Base-by-base conservation (phyloP, 2,797 vertebrate species). In the Poecilia picta region DNA sequence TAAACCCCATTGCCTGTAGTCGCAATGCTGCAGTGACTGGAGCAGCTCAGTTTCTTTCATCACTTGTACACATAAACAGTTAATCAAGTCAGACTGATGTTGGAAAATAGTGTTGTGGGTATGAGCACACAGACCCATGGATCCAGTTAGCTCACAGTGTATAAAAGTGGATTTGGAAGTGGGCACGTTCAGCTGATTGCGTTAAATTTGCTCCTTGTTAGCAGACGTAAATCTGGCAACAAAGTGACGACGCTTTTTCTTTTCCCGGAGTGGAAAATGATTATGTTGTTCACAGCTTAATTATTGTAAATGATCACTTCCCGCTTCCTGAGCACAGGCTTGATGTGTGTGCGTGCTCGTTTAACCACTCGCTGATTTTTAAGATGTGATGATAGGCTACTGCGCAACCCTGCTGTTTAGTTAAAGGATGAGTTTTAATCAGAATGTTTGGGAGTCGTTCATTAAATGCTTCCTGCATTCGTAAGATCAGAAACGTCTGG, bases 11-110 rank as follows among this genome's bases (percentile, higher is more conserved):
- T 36, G 75, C 87, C 76, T 88, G 84, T 88, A 85, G 90, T 85
- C 79, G 76, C 87, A 68, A 31, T 72, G 75, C 66, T 11, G 85
- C 80, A 83, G 83, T 78, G 92, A 92, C 88, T 86, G 91, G 89
- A 86, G 80, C 83, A 82, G 87, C 89, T 90, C 70, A 88, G 89
- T 82, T 92, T 88, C 89, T 93, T 94, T 94, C 91, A 93, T 92
- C 89, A 82, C 82, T 74, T 83, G 72, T 62, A 79, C 78, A 82
- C 81, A 81, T 85, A 11, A 11, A 73, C 82, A 84, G 73, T 84
- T 90, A 94, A 91, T 93, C 82, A 83, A 92, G 87, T 85, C 92
- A 92, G 92, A 89, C 86, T 87, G 89, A 87, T 72, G 79, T 74
- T 20, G 10, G 73, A 73, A 84, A 81, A 83, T 28, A 33, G 85